Evolutionary conservation across 2,113 vertebrate genomes (phyloP), one percentile per base, ranked within the genome.

Genomic region (Sphaerodactylus townsendi): DNA sequence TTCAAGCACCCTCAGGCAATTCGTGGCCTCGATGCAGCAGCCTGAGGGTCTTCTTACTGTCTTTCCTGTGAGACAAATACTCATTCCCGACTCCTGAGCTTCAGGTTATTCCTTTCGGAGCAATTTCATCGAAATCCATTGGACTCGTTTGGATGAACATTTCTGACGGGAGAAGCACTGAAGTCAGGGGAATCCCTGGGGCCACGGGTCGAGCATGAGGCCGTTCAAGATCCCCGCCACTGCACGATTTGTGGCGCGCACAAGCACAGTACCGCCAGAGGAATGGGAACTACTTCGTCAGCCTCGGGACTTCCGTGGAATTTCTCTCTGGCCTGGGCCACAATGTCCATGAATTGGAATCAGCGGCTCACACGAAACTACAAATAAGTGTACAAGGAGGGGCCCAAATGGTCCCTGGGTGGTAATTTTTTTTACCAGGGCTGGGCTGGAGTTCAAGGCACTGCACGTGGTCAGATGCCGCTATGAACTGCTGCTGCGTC

Each of bases 1-100:
- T 53, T 53, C 9, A 56, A 56, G 19, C 53, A 21, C 53, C 10
- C 53, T 56, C 17, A 56, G 53, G 53, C 53, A 21, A 25, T 21
- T 19, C 50, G 50, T 53, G 15, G 19, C 50, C 50, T 3, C 19
- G 2, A n/a, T n/a, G n/a, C n/a, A n/a, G n/a, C n/a, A n/a, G n/a
- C n/a, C n/a, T n/a, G n/a, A n/a, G n/a, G n/a, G n/a, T n/a, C n/a
- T 21, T 59, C 56, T 59, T 25, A 19, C 56, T 21, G 4, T 21
- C 56, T 15, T 7, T 25, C 56, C 56, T 25, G 56, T 25, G 56
- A 25, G 21, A 21, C 56, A 59, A 14, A 19, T 3, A 50, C 14
- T 19, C 17, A 19, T 2, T 3, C 5, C 7, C 17, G 19, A 3
- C 17, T 19, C 3, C 15, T n/a, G n/a, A n/a, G n/a, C n/a, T n/a